Evolutionary conservation across 1,140 invertebrate species (phyloP).

Genomic region (Cydia amplana): DNA sequence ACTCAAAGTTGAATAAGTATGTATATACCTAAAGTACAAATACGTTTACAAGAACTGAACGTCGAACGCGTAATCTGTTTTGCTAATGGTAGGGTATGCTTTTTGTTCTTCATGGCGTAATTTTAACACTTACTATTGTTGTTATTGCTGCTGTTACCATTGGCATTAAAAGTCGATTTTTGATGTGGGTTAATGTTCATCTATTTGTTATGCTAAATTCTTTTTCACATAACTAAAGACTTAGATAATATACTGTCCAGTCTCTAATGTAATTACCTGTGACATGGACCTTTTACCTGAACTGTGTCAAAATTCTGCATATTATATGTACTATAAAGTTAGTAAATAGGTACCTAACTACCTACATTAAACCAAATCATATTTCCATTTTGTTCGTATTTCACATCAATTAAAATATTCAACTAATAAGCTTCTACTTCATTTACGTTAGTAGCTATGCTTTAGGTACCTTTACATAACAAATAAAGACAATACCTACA

Average conservation of each 20-base stretch:
- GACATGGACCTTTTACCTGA: too few relatives aligned
- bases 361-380: too few relatives aligned
- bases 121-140: neutral
- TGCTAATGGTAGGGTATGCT: too few relatives aligned
- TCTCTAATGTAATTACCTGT: too few relatives aligned
- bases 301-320: too few relatives aligned
- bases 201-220: neutral
- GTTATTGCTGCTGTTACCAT: constrained; percentile 13
- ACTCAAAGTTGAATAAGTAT: neutral
- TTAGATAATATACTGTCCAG: too few relatives aligned
- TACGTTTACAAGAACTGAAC: neutral
- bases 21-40: neutral
- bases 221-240: neutral
- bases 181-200: constrained; percentile 21
- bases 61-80: neutral
- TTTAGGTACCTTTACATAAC: neutral
- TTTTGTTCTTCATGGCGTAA: neutral
- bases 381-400: neutral
- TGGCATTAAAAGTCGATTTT: constrained; percentile 26
- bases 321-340: too few relatives aligned
- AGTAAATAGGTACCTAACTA: too few relatives aligned
- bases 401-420: neutral
- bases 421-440: neutral
- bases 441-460: too few relatives aligned
- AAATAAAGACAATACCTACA: constrained; percentile 5